A percentile compares a stretch with the other conserved stretches of the same genome.
Conservation (phyloP, 2,888 invertebrate species). For the Acleris laterana region DNA sequence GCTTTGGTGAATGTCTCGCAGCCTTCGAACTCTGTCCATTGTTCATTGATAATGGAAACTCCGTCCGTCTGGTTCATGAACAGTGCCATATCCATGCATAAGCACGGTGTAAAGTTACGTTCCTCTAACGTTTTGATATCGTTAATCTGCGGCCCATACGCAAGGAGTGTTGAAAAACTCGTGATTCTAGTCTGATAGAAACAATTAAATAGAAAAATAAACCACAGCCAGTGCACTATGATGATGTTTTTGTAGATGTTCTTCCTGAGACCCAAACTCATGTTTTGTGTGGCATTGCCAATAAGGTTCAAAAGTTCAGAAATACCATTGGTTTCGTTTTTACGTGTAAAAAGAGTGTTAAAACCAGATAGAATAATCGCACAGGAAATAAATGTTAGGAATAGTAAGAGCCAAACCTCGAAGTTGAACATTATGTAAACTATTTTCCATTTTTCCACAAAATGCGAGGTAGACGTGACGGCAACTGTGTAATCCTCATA, state of each 20-base stretch:
- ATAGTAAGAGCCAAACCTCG: slow-evolving; percentile 21
- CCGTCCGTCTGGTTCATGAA: slow-evolving; percentile 10
- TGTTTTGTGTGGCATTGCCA: slow-evolving; percentile 21
- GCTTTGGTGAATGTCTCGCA: slow-evolving; percentile 26
- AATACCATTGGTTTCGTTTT: neutral
- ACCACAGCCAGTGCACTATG: slow-evolving; percentile 37
- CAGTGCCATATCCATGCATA: slow-evolving; percentile 18
- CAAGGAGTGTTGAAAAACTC: slow-evolving; percentile 28
- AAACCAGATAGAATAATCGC: slow-evolving; percentile 11
- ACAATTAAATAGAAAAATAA: slow-evolving; percentile 25
- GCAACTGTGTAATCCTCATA: slow-evolving; percentile 30
- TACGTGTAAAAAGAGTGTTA: neutral
- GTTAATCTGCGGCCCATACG: slow-evolving; percentile 18
- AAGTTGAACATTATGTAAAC: slow-evolving; percentile 30
- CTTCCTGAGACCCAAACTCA: neutral
- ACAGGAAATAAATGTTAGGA: slow-evolving; percentile 19
- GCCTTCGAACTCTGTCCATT: slow-evolving; percentile 8
- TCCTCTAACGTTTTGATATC: slow-evolving; percentile 11
- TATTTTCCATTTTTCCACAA: slow-evolving; percentile 37
- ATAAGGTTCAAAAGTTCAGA: slow-evolving; percentile 18
- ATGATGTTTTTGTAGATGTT: slow-evolving; percentile 24
- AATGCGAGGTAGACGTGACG: slow-evolving; percentile 11
- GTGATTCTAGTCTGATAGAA: slow-evolving; percentile 35
- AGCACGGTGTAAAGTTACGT: slow-evolving; percentile 33
- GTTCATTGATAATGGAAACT: slow-evolving; percentile 18